phyloP scores from a whole-genome alignment of 2,113 vertebrate species.

The Erythrolamprus reginae region DNA sequence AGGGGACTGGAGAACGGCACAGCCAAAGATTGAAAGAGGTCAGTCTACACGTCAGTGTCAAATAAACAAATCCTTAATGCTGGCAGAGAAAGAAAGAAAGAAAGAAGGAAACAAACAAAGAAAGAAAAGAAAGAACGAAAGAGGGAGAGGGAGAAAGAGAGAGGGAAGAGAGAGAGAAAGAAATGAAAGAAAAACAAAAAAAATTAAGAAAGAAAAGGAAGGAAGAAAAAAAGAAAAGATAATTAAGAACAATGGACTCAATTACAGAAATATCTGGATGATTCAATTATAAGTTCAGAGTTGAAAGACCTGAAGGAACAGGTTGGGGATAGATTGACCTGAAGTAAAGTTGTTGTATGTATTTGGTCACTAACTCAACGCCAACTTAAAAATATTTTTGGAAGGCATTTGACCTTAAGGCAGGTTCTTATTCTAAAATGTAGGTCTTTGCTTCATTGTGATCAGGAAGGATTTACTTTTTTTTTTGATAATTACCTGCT shows the following conservation, averaged over 20 bases:
- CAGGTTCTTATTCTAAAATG: not conserved
- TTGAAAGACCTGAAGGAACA: not conserved
- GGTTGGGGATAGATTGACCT: not conserved
- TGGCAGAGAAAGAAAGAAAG: not conserved
- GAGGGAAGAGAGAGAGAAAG: too few species aligned
- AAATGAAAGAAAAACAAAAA: too few species aligned
- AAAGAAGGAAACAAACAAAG: fast-evolving
- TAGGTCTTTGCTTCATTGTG: not conserved
- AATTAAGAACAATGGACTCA: not conserved
- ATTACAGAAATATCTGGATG: not conserved
- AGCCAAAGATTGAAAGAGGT: not conserved
- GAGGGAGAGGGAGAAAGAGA: too few species aligned
- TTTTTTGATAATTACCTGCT: not conserved
- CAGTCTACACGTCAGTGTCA: not conserved
- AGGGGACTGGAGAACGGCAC: not conserved
- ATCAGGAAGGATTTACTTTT: not conserved
- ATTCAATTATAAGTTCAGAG: not conserved
- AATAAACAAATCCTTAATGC: not conserved
- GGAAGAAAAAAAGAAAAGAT: not conserved
- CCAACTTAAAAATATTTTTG: not conserved
- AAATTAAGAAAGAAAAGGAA: not conserved
- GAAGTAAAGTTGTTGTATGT: not conserved
- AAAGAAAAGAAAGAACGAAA: too few species aligned
- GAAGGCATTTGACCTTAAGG: not conserved
- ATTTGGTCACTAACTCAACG: not conserved